Base-by-base conservation (phyloP, 2,888 invertebrate species). In the Pyrrhosoma nymphula region DNA sequence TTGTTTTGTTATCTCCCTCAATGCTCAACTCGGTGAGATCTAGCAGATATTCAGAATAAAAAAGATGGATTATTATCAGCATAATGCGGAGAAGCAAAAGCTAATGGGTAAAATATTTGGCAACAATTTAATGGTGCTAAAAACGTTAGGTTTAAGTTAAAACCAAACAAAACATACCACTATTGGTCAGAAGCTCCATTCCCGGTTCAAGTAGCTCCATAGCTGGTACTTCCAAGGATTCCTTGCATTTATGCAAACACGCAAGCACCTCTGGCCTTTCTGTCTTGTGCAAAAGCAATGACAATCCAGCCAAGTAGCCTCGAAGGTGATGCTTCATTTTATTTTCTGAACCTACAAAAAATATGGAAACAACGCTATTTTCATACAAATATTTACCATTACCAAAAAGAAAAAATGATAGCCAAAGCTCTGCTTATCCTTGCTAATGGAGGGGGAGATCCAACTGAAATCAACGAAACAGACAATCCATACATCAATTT, bases 11-110 rank as follows among this genome's bases (percentile, higher is more conserved):
- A 96, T 98, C 98, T 2, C 99, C 99, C 96, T 99, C 99, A 96
- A 99, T 98, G 30, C 98, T 98, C 93, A 99, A 98, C 96, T 99
- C 99, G 95, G 99, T 98, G 97, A 99, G 97, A 96, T 98, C 98
- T 98, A 96, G 14, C 96, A 96, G 95, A 82, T 35, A 26, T 26
- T 82, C 93, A 93, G 91, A 95, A 82, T 88, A 95, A 91, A 95
- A 91, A 95, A 75, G 47, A 23, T 93, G 95, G 88, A 90, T 75
- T 90, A 75, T 39, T 82, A 95, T 60, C 39, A 55, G 88, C 75
- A 95, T 26, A 90, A 8, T 82, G 35, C 35, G 26, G 10, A 56
- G 47, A 56, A 89, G 30, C 35, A 55, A 56, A 93, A 88, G n/a
- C 63, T 90, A 30, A 56, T 23, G 91, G 39, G 56, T 75, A 30